Conservation (phyloP, 2,113 vertebrate species). For the Lasiurus cinereus region DNA sequence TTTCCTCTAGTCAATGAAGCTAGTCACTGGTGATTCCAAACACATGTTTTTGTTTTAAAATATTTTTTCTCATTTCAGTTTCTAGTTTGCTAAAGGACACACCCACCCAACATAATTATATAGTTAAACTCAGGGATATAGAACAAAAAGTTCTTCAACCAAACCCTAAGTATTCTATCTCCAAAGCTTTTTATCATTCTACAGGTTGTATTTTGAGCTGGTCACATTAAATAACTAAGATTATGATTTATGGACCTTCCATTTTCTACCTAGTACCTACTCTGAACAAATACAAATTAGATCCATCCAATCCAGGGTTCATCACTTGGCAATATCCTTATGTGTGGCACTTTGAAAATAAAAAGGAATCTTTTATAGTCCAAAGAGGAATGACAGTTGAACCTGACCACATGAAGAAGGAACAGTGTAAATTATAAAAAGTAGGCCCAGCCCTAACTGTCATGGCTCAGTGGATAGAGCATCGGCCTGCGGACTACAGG, state of each 20-base stretch:
- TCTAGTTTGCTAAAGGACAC: not conserved
- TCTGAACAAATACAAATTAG: not conserved
- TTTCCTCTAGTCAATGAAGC: not conserved
- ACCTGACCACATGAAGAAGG: not conserved
- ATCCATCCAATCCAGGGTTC: not conserved
- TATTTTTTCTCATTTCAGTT: not conserved
- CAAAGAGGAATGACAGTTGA: not conserved
- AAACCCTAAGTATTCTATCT: not conserved
- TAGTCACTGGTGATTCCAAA: not conserved
- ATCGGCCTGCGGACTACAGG: too few relatives aligned
- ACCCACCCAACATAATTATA: not conserved
- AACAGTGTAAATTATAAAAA: not conserved
- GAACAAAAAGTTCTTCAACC: not conserved
- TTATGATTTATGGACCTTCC: not conserved
- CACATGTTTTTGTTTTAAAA: not conserved
- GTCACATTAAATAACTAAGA: not conserved
- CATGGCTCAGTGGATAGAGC: too few relatives aligned
- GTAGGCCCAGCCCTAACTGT: not conserved
- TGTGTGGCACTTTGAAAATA: not conserved
- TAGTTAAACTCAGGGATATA: not conserved
- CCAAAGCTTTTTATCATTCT: not conserved
- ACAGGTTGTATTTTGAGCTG: not conserved
- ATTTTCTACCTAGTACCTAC: not conserved
- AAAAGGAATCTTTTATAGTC: not conserved
- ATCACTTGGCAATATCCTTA: not conserved